Base-by-base conservation (phyloP, 2,113 vertebrate genomes). In the Ariopsis seemanni region DNA sequence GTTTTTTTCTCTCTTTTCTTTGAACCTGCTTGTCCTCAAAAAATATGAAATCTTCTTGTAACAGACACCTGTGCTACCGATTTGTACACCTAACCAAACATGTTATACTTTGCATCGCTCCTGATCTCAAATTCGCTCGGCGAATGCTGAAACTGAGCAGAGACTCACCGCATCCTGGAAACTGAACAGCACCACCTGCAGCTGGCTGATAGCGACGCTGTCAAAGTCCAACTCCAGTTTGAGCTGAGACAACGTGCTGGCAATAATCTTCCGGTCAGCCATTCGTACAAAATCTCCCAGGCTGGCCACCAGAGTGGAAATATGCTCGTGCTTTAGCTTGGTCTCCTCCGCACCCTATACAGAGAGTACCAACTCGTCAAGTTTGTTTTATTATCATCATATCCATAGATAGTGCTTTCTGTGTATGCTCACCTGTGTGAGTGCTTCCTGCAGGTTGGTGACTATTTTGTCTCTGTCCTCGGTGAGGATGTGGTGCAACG, bases 171-270 rank as follows among this genome's bases (percentile, higher is more conserved):
- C 98, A 82, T 99, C 98, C 91, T 99, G 98, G 91, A 99, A 99
- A 87, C 98, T 94, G 25, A 99, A 99, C 74, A 99, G 96, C 77
- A 97, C 96, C 18, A 99, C 95, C 92, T 99, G 98, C 86, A 99
- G 96, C 90, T 99, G 98, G 88, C 96, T 99, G 89, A 99, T 99
- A 27, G 98, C 97, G 0, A 96, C 96, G 93, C 97, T 99, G 94
- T 99, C 98, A 0, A 99, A 99, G 91, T 99, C 98, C 55, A 99
- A 93, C 94, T 99, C 98, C 90, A 99, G 91, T 90, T 99, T 99
- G 89, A 99, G 94, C 87, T 97, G 97, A 0, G 98, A 99, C 88
- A 99, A 95, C 0, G 97, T 98, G 88, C 90, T 96, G 88, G 97
- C 96, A 1, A 99, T 98, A 91, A 99, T 98, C 88, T 99, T 99